These are phyloP conservation scores for Candoia aspera DNA, from an alignment of 2,113 vertebrate species.

Conservation along the genomic window DNA sequence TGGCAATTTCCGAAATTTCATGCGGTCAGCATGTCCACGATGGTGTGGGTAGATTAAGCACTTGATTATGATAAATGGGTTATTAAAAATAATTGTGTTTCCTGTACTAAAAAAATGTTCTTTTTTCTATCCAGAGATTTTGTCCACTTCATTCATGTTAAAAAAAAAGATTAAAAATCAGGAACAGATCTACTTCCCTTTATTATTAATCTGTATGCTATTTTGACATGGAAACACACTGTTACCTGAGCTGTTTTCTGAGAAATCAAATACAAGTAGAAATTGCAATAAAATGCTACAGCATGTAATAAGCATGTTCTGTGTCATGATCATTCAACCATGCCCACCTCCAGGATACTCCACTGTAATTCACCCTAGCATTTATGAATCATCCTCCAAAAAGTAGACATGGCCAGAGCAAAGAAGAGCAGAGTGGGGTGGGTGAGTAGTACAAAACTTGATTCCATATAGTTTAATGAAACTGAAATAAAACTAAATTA, in stretches of 20 bases:
- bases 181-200: not conserved
- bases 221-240: not conserved
- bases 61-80: slow-evolving; percentile 22
- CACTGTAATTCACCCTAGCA: not conserved
- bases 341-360: not conserved
- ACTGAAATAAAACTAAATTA: not conserved
- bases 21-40: not conserved
- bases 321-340: not conserved
- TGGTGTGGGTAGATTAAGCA: not conserved
- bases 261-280: not conserved
- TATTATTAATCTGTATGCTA: not conserved
- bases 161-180: not conserved
- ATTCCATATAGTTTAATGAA: not conserved
- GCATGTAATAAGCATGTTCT: not conserved
- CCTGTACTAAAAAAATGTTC: not conserved
- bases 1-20: slow-evolving; percentile 25
- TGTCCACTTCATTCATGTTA: not conserved
- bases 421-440: not conserved
- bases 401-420: not conserved
- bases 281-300: not conserved
- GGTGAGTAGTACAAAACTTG: not conserved
- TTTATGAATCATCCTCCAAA: not conserved
- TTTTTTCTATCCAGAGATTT: not conserved
- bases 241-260: not conserved
- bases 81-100: not conserved